Evolutionary conservation across 2,113 vertebrate species (phyloP), one percentile per base, ranked within the genome.

Genomic region (Pimephales promelas): DNA sequence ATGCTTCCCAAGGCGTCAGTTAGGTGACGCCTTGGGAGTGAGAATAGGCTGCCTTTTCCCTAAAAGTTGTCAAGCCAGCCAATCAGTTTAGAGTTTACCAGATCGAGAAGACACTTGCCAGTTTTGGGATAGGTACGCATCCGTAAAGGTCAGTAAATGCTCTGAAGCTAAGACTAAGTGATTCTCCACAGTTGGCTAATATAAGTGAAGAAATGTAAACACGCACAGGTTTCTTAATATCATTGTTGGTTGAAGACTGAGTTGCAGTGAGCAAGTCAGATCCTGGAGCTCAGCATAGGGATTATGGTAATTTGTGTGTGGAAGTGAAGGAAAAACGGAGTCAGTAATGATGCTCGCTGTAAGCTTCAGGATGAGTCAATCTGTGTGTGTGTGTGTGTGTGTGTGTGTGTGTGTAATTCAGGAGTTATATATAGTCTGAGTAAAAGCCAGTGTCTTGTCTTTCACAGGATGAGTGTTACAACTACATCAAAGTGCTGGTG

Each of bases 401-500:
- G 79, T 54, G 13, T 79, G 49, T 80, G 45, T 84, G 57, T 13
- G 56, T 36, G 11, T 59, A 34, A 76, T 70, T 40, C 26, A 40
- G 45, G 18, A 73, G 61, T 71, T 76, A 18, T 34, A 40, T 85
- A 26, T 56, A 28, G 40, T 64, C 43, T 34, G 71, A 73, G 0
- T 91, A 87, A 91, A 84, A 74, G 83, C 47, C 66, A 78, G 71
- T 80, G 83, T 73, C 87, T 86, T 85, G 57, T 56, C 45, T 87
- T 86, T 64, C 28, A 86, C 92, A 98, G 97, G 96, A 96, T 0
- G 97, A 97, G 89, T 97, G 97, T 87, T 96, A 98, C 95, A 98
- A 98, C 91, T 98, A 98, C 87, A 97, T 98, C 86, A 96, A 96
- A 68, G 97, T 98, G n/a, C 94, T 98, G 70, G 95, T 97, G 47